These are phyloP conservation scores for Nasonovia ribisnigri DNA, from an alignment of 2,888 invertebrate genomes.

Conservation along the genomic window DNA sequence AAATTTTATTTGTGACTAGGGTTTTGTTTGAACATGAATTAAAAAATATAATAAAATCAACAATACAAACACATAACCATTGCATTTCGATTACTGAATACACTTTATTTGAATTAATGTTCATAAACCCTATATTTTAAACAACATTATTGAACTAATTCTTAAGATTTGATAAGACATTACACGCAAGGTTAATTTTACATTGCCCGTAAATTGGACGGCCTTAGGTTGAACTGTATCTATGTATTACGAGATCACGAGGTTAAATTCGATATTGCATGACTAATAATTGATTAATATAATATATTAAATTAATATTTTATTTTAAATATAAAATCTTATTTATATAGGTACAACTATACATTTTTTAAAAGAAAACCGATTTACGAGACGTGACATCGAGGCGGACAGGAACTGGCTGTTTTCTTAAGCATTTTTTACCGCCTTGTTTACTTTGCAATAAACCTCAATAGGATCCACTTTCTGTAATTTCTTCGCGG, in stretches of 20 bases:
- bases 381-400: background rate
- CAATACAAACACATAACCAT: background rate
- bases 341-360: background rate
- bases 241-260: background rate
- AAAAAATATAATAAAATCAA: background rate
- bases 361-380: background rate
- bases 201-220: background rate
- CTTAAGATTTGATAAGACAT: background rate
- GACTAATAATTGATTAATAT: background rate
- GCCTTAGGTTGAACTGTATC: background rate
- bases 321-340: background rate
- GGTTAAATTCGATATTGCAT: background rate
- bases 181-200: background rate
- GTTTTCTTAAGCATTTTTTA: conserved; percentile 3
- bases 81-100: background rate
- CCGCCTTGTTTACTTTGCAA: background rate
- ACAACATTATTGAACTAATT: background rate
- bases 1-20: background rate
- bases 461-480: background rate
- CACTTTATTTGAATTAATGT: background rate
- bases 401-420: background rate
- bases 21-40: too few species aligned
- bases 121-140: background rate
- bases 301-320: background rate
- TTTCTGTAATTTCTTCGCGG: background rate